Conservation (phyloP, 2,113 vertebrate species). For the Calyptomena viridis region DNA sequence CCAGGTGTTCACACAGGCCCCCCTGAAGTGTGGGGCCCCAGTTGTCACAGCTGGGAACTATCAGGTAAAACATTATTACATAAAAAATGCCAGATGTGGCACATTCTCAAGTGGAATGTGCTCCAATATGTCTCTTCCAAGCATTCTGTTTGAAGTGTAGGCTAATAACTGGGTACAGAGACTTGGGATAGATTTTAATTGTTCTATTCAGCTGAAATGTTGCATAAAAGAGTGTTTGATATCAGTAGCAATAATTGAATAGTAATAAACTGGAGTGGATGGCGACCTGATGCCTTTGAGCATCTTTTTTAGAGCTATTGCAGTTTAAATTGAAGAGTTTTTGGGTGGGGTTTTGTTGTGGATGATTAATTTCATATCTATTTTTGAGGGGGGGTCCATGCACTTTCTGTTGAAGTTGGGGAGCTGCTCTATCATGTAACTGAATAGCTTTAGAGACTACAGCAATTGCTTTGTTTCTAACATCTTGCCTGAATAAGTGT, state of each 20-base stretch:
- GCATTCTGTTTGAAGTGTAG: neutral
- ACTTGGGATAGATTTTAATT: neutral
- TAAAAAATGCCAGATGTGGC: neutral
- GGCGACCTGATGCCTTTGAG: neutral
- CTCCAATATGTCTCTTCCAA: neutral
- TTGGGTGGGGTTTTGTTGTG: neutral
- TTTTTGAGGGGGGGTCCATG: neutral
- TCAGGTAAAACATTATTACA: neutral
- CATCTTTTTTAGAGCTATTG: neutral
- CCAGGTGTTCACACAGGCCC: fast-evolving
- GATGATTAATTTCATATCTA: neutral
- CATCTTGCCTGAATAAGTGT: neutral
- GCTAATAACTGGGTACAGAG: neutral
- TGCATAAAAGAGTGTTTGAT: neutral
- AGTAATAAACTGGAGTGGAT: neutral
- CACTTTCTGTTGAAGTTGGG: neutral
- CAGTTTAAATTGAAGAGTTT: neutral
- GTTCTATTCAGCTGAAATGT: neutral
- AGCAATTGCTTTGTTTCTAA: neutral
- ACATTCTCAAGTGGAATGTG: neutral
- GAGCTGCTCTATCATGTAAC: neutral
- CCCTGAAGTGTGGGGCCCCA: neutral
- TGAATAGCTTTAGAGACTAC: neutral
- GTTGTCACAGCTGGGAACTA: neutral
- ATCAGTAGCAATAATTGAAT: neutral